These are phyloP conservation scores for Agonopterix alstromeriana DNA, from an alignment of 2,888 invertebrate genomes.

Conservation along the genomic window DNA sequence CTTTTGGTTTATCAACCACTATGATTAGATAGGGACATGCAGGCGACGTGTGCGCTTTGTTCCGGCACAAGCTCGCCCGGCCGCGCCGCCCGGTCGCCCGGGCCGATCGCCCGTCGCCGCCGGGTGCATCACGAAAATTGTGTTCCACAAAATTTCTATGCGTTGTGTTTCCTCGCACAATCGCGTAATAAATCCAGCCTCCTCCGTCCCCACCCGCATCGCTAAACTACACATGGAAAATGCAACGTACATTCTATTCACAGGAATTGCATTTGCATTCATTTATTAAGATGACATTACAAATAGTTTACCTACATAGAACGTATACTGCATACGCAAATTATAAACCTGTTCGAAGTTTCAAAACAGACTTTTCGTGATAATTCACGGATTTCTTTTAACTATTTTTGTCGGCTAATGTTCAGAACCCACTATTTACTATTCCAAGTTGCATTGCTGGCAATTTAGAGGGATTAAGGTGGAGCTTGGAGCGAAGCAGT, in stretches of 20 bases:
- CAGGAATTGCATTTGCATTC: conserved; percentile 26
- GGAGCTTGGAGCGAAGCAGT: conserved; percentile 1
- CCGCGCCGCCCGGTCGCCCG: background rate
- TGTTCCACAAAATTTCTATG: conserved; percentile 1
- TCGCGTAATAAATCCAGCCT: conserved; percentile 4
- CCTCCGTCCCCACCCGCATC: background rate
- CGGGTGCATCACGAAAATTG: conserved; percentile 10
- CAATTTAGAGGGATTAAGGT: conserved; percentile 5
- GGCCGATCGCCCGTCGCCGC: background rate
- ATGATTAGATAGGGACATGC: background rate
- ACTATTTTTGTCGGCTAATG: background rate
- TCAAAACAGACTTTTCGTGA: too few relatives aligned
- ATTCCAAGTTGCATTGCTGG: conserved; percentile 2
- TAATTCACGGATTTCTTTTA: too few relatives aligned
- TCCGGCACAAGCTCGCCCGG: background rate
- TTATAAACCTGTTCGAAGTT: too few relatives aligned
- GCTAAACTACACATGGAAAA: conserved; percentile 2
- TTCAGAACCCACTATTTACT: conserved; percentile 3
- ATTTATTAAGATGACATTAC: conserved; percentile 21
- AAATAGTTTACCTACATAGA: background rate
- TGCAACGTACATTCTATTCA: conserved; percentile 17
- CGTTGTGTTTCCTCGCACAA: conserved; percentile 2
- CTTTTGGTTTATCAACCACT: background rate
- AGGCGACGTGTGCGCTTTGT: background rate
- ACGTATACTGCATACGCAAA: too few relatives aligned